These are phyloP conservation scores for Tiliqua scincoides DNA, from an alignment of 2,113 vertebrate species.

Conservation along the genomic window DNA sequence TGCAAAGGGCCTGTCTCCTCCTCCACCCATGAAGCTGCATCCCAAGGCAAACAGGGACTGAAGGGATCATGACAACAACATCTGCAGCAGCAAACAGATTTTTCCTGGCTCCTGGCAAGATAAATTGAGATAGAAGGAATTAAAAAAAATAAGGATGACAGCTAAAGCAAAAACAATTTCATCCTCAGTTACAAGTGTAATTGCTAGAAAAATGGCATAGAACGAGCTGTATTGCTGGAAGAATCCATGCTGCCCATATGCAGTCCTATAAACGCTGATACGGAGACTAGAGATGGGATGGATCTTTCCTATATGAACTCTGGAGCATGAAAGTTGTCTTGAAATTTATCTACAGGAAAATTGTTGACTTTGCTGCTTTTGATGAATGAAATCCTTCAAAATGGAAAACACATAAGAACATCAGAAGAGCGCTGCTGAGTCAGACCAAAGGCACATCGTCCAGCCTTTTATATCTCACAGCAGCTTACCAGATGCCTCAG, in stretches of 20 bases:
- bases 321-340: conserved; percentile 56
- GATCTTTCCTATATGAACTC: conserved; percentile 37
- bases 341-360: conserved; percentile 66
- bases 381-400: conserved; percentile 55
- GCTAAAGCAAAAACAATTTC: conserved; percentile 58
- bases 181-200: conserved; percentile 59
- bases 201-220: conserved; percentile 56
- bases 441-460: too few species aligned
- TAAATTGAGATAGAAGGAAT: conserved; percentile 41
- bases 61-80: neutral
- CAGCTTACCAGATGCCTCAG: too few species aligned
- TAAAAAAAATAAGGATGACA: conserved; percentile 50
- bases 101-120: conserved; percentile 38
- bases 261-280: conserved; percentile 36
- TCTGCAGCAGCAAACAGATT: conserved; percentile 7
- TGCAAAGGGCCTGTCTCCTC: too few species aligned
- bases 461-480: too few species aligned
- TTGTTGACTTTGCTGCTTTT: conserved; percentile 51
- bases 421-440: too few species aligned
- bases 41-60: too few species aligned
- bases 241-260: conserved; percentile 26
- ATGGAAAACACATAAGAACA: neutral
- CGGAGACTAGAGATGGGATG: conserved; percentile 31
- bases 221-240: conserved; percentile 44
- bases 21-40: too few species aligned